These are phyloP conservation scores for Chrysocyon brachyurus DNA, from an alignment of 2,797 vertebrate genomes.

Conservation along the genomic window DNA sequence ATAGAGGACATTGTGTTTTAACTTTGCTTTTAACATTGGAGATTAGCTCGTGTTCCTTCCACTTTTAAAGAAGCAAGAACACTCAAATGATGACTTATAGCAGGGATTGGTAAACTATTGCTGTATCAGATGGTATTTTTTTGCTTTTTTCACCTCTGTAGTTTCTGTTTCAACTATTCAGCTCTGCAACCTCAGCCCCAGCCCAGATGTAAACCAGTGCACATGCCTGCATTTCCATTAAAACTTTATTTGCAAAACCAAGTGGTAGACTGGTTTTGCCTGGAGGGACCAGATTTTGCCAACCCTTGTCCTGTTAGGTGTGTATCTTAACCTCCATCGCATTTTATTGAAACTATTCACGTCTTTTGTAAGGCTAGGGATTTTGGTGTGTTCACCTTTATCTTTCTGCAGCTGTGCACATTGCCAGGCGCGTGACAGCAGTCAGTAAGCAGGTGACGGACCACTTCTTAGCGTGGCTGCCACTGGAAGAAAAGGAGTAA, in stretches of 20 bases:
- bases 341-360: not conserved
- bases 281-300: not conserved
- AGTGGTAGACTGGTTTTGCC: not conserved
- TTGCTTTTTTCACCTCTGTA: not conserved
- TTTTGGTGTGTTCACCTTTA: not conserved
- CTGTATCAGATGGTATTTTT: not conserved
- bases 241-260: slow-evolving; percentile 30
- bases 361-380: not conserved
- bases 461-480: not conserved
- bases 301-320: not conserved
- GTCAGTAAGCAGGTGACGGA: not conserved
- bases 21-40: not conserved
- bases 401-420: not conserved
- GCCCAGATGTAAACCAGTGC: not conserved
- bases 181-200: not conserved
- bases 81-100: not conserved
- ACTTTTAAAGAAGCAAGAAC: not conserved
- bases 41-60: not conserved
- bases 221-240: not conserved
- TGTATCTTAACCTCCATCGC: not conserved
- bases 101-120: not conserved
- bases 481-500: not conserved
- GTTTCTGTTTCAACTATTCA: not conserved
- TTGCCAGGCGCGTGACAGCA: too few relatives aligned
- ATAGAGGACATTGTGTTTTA: not conserved